Base-by-base conservation (phyloP, 2,888 invertebrate species). In the Artemia sinica region DNA sequence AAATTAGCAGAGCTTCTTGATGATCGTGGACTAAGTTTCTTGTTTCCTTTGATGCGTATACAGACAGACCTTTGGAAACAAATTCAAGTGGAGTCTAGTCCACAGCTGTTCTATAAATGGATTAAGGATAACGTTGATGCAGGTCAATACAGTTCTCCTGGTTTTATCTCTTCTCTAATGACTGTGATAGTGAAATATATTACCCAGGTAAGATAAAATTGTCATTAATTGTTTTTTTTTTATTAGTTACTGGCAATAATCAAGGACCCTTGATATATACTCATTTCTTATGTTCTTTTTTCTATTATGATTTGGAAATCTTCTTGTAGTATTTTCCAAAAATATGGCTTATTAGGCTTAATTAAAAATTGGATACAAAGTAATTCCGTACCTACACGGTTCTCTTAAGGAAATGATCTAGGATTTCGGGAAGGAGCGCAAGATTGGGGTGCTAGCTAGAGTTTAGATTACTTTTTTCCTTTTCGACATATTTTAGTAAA, bases 71-170 rank as follows among this genome's bases (percentile, higher is more conserved):
- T 95, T 78, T 85, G 87, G 80, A 86, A 88, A 75, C 87, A 88
- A 79, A 81, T 91, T 71, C 72, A 74, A 71, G 82, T 83, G 70
- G 94, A 94, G 80, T 86, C 92, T 9, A 87, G 87, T 79, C 91
- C 94, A 69, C 84, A 84, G 72, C 84, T 85, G 74, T 87, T 95
- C 75, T 93, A 89, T 80, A 89, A 91, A 79, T 95, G 95, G 93
- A 89, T 95, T 78, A 92, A 91, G 80, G 86, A 88, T 72, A 90
- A 89, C 78, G 85, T 93, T 74, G 89, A 91, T 78, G 81, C 85
- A 51, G 83, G 85, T 70, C 88, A 90, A 80, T 89, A 91, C 75
- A 84, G 84, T 73, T 88, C 89, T 80, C 85, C 87, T 50, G 90
- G 89, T 69, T 95, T 95, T 80, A 89, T 95, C 75, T 89, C 88